A percentile compares a stretch with the other conserved stretches of the same genome.
Conservation (phyloP, 1,140 invertebrate genomes). For the Apis dorsata region DNA sequence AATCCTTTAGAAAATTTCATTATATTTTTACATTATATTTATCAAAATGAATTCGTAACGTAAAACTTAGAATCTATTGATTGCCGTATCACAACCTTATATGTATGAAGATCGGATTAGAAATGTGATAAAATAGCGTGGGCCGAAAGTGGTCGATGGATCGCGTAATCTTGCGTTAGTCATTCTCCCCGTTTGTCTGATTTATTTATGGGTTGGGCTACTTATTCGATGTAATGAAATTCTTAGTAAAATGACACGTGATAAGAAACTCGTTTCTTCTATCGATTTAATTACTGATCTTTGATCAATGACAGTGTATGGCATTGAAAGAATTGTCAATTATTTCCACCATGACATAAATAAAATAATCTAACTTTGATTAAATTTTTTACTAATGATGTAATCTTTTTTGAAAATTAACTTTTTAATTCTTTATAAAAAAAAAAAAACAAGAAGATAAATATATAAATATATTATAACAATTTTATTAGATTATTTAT, state of each 20-base stretch:
- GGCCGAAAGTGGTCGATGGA: conserved; percentile 72
- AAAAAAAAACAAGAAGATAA: neutral
- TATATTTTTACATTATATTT: neutral
- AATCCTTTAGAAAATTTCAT: neutral
- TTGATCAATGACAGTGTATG: neutral
- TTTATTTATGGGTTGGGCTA: conserved; percentile 77
- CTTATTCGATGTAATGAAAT: conserved; percentile 75
- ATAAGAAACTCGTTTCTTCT: conserved; percentile 68
- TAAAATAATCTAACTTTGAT: neutral
- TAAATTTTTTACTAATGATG: neutral
- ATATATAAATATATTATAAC: neutral
- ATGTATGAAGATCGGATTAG: conserved; percentile 48
- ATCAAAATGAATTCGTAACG: neutral
- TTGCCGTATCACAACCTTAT: conserved; percentile 45
- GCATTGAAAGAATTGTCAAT: conserved; percentile 13
- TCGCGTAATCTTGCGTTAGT: conserved; percentile 75
- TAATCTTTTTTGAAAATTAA: neutral
- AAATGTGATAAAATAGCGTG: conserved; percentile 69
- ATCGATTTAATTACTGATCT: conserved; percentile 32
- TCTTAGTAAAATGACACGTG: conserved; percentile 75
- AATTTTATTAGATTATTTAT: no score
- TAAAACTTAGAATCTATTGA: neutral
- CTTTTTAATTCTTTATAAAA: neutral
- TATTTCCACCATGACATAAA: neutral
- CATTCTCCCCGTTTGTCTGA: conserved; percentile 70